Conservation (phyloP, 2,888 invertebrate species). For the Acrobasis repandana region DNA sequence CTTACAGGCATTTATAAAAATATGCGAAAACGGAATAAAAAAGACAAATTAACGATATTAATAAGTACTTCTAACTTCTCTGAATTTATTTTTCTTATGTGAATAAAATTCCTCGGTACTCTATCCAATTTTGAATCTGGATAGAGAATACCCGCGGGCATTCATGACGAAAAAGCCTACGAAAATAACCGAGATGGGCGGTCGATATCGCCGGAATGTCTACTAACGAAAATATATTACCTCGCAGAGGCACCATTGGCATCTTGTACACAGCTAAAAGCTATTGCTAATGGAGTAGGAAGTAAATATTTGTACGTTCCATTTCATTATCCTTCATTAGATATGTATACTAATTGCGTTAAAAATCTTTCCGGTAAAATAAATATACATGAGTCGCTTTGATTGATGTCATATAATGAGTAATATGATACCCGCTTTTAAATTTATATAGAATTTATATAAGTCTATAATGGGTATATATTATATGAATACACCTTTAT, state of each 20-base stretch:
- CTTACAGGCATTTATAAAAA: background rate
- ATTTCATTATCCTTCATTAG: slow-evolving; percentile 20
- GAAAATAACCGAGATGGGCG: slow-evolving; percentile 26
- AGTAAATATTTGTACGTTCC: slow-evolving; percentile 19
- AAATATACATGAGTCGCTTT: background rate
- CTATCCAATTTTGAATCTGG: slow-evolving; percentile 45
- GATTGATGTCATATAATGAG: background rate
- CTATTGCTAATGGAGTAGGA: slow-evolving; percentile 20
- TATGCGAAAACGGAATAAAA: background rate
- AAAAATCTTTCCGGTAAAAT: background rate
- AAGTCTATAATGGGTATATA: no score
- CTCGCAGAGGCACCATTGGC: slow-evolving; percentile 20
- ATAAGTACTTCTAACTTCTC: slow-evolving; percentile 40
- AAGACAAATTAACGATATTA: slow-evolving; percentile 26
- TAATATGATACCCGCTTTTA: no score
- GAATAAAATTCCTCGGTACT: slow-evolving; percentile 45
- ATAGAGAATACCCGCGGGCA: slow-evolving; percentile 35
- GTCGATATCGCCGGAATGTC: slow-evolving; percentile 26
- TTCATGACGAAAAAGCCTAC: slow-evolving; percentile 38
- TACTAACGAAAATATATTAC: slow-evolving; percentile 22
- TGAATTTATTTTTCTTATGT: slow-evolving; percentile 37
- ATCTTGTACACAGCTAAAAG: slow-evolving; percentile 22
- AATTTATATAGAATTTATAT: no score
- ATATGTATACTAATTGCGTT: slow-evolving; percentile 7
- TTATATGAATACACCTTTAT: no score